phyloP scores from a whole-genome alignment of 2,797 vertebrate genomes.

The Macropodus opercularis region DNA sequence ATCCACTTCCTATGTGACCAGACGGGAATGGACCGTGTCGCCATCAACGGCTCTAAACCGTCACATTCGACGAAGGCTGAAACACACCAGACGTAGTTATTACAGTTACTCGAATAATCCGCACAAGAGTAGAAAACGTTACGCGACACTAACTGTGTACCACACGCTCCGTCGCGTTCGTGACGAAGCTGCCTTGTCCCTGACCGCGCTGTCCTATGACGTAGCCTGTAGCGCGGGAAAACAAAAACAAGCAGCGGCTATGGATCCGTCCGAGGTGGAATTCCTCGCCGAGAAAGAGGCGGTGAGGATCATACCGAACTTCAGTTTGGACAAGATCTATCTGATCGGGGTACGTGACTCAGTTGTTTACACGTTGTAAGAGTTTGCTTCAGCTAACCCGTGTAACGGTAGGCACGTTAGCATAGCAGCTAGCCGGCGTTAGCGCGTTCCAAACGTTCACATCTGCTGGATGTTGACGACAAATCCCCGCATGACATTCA shows the following conservation, averaged over 20 bases:
- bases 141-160: fast-evolving
- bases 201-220: fast-evolving
- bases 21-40: too few species aligned
- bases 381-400: not conserved
- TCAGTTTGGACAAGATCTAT: constrained; percentile 93
- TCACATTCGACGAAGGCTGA: fast-evolving
- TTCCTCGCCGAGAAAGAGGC: constrained; percentile 93
- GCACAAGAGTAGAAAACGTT: not conserved
- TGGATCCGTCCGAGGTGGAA: constrained; percentile 93
- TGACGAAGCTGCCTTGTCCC: constrained; percentile 17
- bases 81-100: fast-evolving
- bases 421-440: not conserved
- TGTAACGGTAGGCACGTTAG: not conserved
- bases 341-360: constrained; percentile 89
- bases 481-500: not conserved
- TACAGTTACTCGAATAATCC: not conserved
- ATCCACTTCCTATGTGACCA: not conserved
- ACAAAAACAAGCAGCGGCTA: constrained; percentile 41
- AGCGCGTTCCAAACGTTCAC: not conserved
- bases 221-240: constrained; percentile 63
- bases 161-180: not conserved
- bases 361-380: not conserved
- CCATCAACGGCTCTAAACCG: not conserved
- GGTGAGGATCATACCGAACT: constrained; percentile 94
- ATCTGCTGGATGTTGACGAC: too few species aligned